Evolutionary conservation across 2,113 vertebrate species (phyloP), one percentile per base, ranked within the genome.

Genomic region (Cygnus atratus): DNA sequence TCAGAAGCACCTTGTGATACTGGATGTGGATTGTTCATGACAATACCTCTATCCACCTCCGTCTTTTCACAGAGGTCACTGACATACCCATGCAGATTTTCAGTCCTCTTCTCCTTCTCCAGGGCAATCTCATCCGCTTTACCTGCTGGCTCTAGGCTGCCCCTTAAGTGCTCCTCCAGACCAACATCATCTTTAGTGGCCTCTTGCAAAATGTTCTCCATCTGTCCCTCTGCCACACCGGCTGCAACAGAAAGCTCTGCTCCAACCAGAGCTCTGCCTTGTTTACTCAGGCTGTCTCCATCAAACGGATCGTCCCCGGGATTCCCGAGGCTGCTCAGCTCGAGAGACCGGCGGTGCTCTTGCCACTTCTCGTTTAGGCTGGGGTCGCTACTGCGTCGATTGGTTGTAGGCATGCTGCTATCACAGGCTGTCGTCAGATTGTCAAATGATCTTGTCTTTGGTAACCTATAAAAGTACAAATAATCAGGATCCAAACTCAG

Each of bases 291-390:
- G 67, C 97, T 92, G 16, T 98, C 98, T 10, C 95, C 97, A 6
- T 98, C 98, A 3, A 95, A 95, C 1, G 93, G 94, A 24, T 98
- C 98, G 1, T 98, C 98, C 8, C 98, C 99, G 1, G 98, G 91
- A 46, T 97, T 98, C 8, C 98, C 97, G 2, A 98, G 98, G 93
- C 98, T 97, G 97, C 97, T 99, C 90, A 99, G 97, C 94, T 99
- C 99, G 95, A 99, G 98, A 1, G 99, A 99, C 28, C 99, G 98
- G 2, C 99, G 98, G 92, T 99, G 99, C 95, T 99, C 99, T 95
- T 99, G 99, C 99, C 99, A 99, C 97, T 99, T 99, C 87, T 99
- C 99, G 1, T 99, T 99, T 81, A 99, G 98, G 95, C 98, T 99
- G 21, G 99, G 99, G 95, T 99, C 99, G 2, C 99, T 99, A 83